These are phyloP conservation scores for Leucoma salicis DNA, from an alignment of 2,888 invertebrate genomes.

Conservation along the genomic window DNA sequence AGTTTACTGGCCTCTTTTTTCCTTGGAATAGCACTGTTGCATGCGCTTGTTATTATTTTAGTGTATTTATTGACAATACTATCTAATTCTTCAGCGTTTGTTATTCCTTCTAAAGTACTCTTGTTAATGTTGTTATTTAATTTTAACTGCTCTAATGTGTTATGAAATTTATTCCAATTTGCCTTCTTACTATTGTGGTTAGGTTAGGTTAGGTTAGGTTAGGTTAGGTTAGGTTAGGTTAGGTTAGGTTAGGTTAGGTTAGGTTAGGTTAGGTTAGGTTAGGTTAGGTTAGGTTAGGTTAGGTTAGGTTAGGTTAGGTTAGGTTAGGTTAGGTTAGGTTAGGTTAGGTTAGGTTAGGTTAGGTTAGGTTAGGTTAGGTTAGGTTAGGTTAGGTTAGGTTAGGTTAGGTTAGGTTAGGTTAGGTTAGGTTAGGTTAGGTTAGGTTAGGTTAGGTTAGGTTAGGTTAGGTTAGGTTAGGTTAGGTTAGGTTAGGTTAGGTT, in stretches of 20 bases:
- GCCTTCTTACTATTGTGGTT: no score
- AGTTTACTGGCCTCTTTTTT: no score
- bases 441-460: conserved; percentile 2
- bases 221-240: conserved; percentile 16
- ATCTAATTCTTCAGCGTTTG: no score
- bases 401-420: conserved; percentile 5
- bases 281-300: conserved; percentile 7
- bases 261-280: conserved; percentile 13
- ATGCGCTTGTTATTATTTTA: no score
- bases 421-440: conserved; percentile 5
- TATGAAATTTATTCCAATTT: no score
- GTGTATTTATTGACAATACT: no score
- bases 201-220: conserved; percentile 2
- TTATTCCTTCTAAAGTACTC: no score
- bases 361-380: conserved; percentile 7
- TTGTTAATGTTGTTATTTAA: no score
- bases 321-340: not conserved
- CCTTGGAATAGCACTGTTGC: no score
- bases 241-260: conserved; percentile 15
- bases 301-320: not conserved
- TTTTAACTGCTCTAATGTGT: no score
- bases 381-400: conserved; percentile 6
- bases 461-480: conserved; percentile 1
- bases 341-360: conserved; percentile 2
- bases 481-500: conserved; percentile 4